Evolutionary conservation across 2,113 vertebrate genomes (phyloP), one percentile per base, ranked within the genome.

Genomic region (Tichodroma muraria): DNA sequence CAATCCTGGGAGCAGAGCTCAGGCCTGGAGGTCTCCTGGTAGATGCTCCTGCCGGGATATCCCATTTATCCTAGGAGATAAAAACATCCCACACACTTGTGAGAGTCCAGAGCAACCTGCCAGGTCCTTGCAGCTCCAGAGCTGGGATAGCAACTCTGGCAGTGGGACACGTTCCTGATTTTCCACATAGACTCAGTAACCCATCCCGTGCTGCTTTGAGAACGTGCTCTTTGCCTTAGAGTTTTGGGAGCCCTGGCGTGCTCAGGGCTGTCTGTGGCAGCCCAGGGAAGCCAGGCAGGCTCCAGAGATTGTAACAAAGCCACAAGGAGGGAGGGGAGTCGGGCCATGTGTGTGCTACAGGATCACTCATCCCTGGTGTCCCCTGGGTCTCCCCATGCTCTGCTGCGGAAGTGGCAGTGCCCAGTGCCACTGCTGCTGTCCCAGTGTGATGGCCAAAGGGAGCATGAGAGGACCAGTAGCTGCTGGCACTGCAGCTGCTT

Each of bases 41-140:
- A 11, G 35, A 15, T 78, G 28, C 19, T 79, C 6, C 4, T n/a
- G 40, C 52, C 61, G 72, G 21, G n/a, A 9, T 61, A 60, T 61
- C 30, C 54, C 47, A 19, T 76, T 69, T 47, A 19, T 45, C 45
- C 22, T 22, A 60, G 70, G 44, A 40, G 54, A 59, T 33, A 11
- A 59, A 16, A 15, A 13, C 27, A 24, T 42, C 31, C 17, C 0
- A 1, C n/a, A 6, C 0, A 1, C 47, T 22, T 37, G 40, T 9
- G 69, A 71, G 79, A 57, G 42, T 37, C 11, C 5, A 16, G 37
- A 56, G 30, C 4, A 13, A 22, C 18, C 30, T 57, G 37, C 18
- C 24, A 13, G 13, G 21, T 37, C 64, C 31, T 77, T 44, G 37
- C 37, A 72, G 69, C 69, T 77, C 63, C 33, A 33, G 73, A 61